Percentiles rank a stretch among this genome's conserved stretches.
These are phyloP conservation scores for Sander lucioperca DNA, from an alignment of 2,113 vertebrate species.

Conservation along the genomic window DNA sequence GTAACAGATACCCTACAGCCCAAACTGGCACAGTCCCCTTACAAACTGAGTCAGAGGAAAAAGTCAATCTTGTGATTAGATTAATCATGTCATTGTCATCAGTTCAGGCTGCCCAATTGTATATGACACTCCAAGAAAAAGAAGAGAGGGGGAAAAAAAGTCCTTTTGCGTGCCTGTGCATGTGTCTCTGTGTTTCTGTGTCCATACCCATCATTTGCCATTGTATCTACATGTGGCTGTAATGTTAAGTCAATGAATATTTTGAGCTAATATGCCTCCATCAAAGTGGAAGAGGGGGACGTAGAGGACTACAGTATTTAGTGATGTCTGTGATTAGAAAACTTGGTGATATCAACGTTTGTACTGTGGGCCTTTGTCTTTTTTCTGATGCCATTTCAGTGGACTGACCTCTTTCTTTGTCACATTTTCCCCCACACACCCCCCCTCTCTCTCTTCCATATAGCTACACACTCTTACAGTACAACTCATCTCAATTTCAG, in stretches of 20 bases:
- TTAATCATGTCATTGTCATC: neutral
- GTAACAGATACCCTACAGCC: slow-evolving; percentile 16
- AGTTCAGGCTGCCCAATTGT: slow-evolving; percentile 3
- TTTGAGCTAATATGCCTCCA: neutral
- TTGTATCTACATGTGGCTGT: neutral
- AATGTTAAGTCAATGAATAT: neutral
- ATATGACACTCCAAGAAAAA: neutral
- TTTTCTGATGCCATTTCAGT: neutral
- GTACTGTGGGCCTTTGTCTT: neutral
- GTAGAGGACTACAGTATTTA: neutral
- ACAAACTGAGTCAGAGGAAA: neutral
- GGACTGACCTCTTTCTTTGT: neutral
- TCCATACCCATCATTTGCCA: neutral
- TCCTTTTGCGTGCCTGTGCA: neutral
- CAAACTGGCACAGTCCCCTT: neutral
- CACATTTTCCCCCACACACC: slow-evolving; percentile 8
- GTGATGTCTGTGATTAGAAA: too few relatives aligned
- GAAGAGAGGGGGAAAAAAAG: neutral
- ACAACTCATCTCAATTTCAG: slow-evolving; percentile 24
- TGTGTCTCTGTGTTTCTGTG: neutral
- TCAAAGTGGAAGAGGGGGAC: neutral
- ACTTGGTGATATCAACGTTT: neutral
- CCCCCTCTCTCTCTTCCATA: neutral
- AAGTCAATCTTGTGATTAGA: slow-evolving; percentile 11
- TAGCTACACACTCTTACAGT: neutral